Percentiles rank a stretch among this genome's conserved stretches.
Conservation (phyloP, 2,888 invertebrate genomes). For the Ferrisia virgata region DNA sequence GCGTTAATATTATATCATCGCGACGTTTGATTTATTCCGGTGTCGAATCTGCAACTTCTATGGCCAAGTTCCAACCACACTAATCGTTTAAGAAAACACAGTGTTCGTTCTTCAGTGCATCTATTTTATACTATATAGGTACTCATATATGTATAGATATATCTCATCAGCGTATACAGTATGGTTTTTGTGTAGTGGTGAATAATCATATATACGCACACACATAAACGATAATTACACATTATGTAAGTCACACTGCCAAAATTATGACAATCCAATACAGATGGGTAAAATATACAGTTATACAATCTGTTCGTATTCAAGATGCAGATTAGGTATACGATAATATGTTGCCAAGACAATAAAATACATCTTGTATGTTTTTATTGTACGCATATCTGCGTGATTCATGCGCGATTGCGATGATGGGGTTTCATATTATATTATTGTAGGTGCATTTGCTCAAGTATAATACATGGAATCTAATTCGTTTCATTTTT, state of each 20-base stretch:
- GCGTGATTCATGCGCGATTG: neutral
- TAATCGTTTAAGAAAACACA: neutral
- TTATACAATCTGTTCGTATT: neutral
- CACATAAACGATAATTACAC: neutral
- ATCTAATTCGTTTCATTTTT: no score
- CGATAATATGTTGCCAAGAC: neutral
- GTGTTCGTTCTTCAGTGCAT: neutral
- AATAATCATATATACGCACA: no score
- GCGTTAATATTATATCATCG: neutral
- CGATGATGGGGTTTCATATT: no score
- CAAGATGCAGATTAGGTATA: neutral
- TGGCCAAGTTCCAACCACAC: neutral
- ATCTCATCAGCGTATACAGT: no score
- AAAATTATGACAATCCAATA: neutral
- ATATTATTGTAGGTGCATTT: no score
- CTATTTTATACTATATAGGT: no score
- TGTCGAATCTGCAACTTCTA: neutral
- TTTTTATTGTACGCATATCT: neutral
- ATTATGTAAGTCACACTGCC: neutral
- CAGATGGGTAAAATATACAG: neutral
- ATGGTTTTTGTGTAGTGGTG: no score
- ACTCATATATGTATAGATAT: neutral
- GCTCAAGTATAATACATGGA: no score
- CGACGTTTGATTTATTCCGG: neutral
- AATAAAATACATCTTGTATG: neutral